Conservation (phyloP, 2,113 vertebrate species). For the Glaucomys volans region DNA sequence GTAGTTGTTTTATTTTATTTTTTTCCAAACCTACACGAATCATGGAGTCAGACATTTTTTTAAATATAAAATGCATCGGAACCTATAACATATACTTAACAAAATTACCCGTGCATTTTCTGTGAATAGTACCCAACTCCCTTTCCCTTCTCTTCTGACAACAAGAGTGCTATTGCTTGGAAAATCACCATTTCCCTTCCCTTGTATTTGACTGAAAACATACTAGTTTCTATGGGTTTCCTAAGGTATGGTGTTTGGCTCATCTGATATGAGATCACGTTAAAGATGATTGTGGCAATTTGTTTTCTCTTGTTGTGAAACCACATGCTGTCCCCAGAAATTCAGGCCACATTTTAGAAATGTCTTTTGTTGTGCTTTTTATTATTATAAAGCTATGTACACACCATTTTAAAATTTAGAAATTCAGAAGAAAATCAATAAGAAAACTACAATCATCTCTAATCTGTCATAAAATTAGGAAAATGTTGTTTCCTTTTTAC, state of each 20-base stretch:
- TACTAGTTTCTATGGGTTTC: constrained; percentile 84
- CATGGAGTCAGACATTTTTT: constrained; percentile 74
- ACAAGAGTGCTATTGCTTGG: constrained; percentile 85
- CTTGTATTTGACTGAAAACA: constrained; percentile 88
- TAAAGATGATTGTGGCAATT: constrained; percentile 91
- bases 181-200: constrained; percentile 87
- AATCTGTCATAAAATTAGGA: constrained; percentile 5
- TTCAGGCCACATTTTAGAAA: constrained; percentile 80
- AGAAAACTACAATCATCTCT: constrained; percentile 12
- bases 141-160: constrained; percentile 86
- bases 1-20: background rate
- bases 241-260: constrained; percentile 82
- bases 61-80: constrained; percentile 82
- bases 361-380: constrained; percentile 50
- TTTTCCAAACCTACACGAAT: constrained; percentile 60
- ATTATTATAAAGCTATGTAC: constrained; percentile 46
- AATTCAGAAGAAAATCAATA: background rate
- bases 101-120: constrained; percentile 89
- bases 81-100: constrained; percentile 89
- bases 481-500: background rate
- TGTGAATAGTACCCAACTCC: constrained; percentile 83
- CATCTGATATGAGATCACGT: constrained; percentile 86
- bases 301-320: constrained; percentile 88
- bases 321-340: constrained; percentile 82
- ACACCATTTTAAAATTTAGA: constrained; percentile 41